phyloP scores from a whole-genome alignment of 1,140 invertebrate genomes.

The Aphelenchoides avenae region DNA sequence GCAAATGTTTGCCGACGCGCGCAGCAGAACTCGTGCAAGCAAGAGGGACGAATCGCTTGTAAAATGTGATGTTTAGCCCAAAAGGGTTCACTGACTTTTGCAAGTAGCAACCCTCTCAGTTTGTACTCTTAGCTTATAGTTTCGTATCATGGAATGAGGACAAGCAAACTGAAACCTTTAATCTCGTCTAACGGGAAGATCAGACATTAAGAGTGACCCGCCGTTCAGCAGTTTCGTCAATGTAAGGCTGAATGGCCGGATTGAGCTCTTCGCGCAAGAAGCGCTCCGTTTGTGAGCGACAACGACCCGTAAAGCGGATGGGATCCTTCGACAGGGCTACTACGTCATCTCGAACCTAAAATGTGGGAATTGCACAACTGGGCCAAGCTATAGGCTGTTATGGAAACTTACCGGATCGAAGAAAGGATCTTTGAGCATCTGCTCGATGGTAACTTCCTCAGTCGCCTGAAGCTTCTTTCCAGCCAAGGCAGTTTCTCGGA shows the following conservation, averaged over 20 bases:
- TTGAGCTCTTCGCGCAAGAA: slow-evolving; percentile 49
- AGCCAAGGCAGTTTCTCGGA: slow-evolving; percentile 42
- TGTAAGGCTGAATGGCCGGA: slow-evolving; percentile 34
- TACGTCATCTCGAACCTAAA: slow-evolving; percentile 46
- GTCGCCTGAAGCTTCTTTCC: slow-evolving; percentile 35
- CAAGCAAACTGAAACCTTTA: too few species aligned
- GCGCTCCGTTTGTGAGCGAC: slow-evolving; percentile 33
- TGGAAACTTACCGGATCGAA: slow-evolving; percentile 33
- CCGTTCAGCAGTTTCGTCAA: slow-evolving; percentile 1
- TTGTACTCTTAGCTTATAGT: too few species aligned
- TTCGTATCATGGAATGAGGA: too few species aligned
- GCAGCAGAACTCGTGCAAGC: too few species aligned
- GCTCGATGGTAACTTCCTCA: slow-evolving; percentile 26
- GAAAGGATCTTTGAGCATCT: slow-evolving; percentile 47
- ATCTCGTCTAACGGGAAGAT: too few species aligned
- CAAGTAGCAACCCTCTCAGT: too few species aligned
- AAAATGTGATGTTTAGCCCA: too few species aligned
- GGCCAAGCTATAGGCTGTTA: slow-evolving; percentile 22
- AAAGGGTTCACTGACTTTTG: too few species aligned
- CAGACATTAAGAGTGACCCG: too few species aligned
- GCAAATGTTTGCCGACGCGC: too few species aligned
- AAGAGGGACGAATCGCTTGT: too few species aligned
- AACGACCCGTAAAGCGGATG: slow-evolving; percentile 47
- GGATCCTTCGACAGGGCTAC: slow-evolving; percentile 38
- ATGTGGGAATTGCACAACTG: neutral